A percentile compares a stretch with the other conserved stretches of the same genome.
These are phyloP conservation scores for Netelia inedita DNA, from an alignment of 2,888 invertebrate genomes.

Conservation along the genomic window DNA sequence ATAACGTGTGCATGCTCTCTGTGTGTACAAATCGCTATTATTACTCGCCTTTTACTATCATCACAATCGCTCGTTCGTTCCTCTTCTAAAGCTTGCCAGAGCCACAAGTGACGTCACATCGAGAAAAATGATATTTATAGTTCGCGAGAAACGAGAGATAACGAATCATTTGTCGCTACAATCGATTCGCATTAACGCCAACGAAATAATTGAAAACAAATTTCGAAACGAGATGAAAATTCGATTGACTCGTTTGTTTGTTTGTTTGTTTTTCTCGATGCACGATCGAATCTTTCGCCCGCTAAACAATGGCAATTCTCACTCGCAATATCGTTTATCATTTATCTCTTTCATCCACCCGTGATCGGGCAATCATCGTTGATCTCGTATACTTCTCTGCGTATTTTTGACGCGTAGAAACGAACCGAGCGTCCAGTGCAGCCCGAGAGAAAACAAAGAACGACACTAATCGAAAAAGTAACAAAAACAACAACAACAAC, in stretches of 20 bases:
- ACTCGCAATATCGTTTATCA: slow-evolving; percentile 43
- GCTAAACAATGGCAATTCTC: slow-evolving; percentile 32
- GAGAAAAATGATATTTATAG: not conserved
- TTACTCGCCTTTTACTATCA: slow-evolving; percentile 25
- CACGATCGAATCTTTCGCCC: slow-evolving; percentile 10
- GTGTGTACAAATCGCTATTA: slow-evolving; percentile 61
- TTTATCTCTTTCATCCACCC: slow-evolving; percentile 25
- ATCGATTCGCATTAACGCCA: not conserved
- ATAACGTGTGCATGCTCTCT: slow-evolving; percentile 64
- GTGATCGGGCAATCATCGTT: slow-evolving; percentile 5
- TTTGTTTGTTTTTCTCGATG: slow-evolving; percentile 11
- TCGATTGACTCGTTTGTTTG: not conserved
- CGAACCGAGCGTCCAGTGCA: not conserved
- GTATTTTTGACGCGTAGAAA: slow-evolving; percentile 6
- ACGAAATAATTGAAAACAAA: not conserved
- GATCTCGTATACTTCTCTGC: slow-evolving; percentile 25
- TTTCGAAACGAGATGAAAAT: not conserved
- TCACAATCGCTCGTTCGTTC: slow-evolving; percentile 49
- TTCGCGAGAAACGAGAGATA: not conserved
- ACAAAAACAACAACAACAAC: slow-evolving; percentile 30
- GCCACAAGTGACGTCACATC: slow-evolving; percentile 17
- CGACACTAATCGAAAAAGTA: slow-evolving; percentile 23
- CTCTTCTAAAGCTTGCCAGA: slow-evolving; percentile 47
- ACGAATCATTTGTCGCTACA: not conserved
- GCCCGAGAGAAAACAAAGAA: not conserved